Conservation (phyloP, 2,888 invertebrate genomes). For the Orchesella flavescens region DNA sequence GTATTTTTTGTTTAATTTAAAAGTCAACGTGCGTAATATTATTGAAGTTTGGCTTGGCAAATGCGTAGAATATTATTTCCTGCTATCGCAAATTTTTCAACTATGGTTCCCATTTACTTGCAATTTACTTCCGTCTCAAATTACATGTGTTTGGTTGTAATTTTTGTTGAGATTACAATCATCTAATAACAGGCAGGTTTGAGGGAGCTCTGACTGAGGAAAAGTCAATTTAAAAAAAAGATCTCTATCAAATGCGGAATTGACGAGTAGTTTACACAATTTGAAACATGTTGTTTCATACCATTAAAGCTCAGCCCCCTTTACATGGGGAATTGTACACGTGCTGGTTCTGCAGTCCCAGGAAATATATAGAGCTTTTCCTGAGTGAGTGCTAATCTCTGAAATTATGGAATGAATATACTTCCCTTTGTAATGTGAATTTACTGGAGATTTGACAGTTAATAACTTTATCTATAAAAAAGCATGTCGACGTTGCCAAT, state of each 20-base stretch:
- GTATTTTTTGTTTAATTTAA: no score
- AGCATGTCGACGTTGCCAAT: neutral
- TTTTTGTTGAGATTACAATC: slow-evolving; percentile 38
- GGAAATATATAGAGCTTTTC: no score
- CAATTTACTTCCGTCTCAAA: slow-evolving; percentile 13
- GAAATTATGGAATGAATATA: neutral
- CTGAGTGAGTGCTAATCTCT: neutral
- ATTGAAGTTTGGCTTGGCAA: no score
- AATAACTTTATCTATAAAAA: slow-evolving; percentile 14
- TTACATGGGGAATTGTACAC: no score
- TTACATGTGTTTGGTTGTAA: neutral
- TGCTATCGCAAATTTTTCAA: neutral
- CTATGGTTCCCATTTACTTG: neutral
- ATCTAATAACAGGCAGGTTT: slow-evolving; percentile 12
- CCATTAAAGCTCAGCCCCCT: neutral
- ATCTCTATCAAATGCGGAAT: slow-evolving; percentile 45
- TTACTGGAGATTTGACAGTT: neutral
- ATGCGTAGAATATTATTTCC: no score
- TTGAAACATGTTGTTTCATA: neutral
- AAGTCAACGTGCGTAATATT: no score
- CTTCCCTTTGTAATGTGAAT: neutral
- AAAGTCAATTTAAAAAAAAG: slow-evolving; percentile 37
- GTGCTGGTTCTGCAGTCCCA: no score
- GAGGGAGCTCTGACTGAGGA: slow-evolving; percentile 4
- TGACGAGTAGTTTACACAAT: no score